Base-by-base conservation (phyloP, 2,797 vertebrate species). In the Dipus sagitta region DNA sequence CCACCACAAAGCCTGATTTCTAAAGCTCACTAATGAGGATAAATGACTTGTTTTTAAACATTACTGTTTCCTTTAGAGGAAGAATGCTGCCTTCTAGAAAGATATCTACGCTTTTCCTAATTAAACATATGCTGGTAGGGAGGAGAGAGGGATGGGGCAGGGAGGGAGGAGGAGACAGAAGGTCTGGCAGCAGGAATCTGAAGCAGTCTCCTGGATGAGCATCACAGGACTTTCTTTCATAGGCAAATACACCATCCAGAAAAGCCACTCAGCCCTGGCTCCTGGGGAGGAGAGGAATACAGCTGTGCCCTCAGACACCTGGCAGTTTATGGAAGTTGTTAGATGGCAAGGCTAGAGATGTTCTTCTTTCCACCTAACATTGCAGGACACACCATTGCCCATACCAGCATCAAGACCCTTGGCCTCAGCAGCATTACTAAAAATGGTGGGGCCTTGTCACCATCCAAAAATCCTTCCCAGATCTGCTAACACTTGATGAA, bases 21-120 rank as follows among this genome's bases (percentile, higher is more conserved):
- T 32, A 87, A 72, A 75, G 79, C 92, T 94, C 70, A 72, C 65
- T 80, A 78, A 52, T 80, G 26, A 85, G 87, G 94, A 94, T 72
- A 95, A 95, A 93, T 76, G 67, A 86, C 70, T 95, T 96, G 88
- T 90, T 94, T 28, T 9, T 30, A 78, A 76, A 93, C 93, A 80
- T 9, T 11, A 8, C 92, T 91, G 71, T 42, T 89, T 94, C 76
- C 47, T 96, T 90, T 38, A 30, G 58, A 17, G 34, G 30, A 42
- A 95, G 65, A 95, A 93, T 87, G 20, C 9, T 86, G 42, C 38
- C 75, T 96, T 52, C 74, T 91, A 38, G 38, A 96, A 94, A 91
- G 64, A 93, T 70, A 58, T 7, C n/a, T 93, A n/a, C 81, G 52
- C 47, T 68, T 85, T 34, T 70, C 38, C 92, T 79, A 88, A 62